Evolutionary conservation across 2,113 vertebrate genomes (phyloP), one percentile per base, ranked within the genome.

Genomic region (Pollachius pollachius): DNA sequence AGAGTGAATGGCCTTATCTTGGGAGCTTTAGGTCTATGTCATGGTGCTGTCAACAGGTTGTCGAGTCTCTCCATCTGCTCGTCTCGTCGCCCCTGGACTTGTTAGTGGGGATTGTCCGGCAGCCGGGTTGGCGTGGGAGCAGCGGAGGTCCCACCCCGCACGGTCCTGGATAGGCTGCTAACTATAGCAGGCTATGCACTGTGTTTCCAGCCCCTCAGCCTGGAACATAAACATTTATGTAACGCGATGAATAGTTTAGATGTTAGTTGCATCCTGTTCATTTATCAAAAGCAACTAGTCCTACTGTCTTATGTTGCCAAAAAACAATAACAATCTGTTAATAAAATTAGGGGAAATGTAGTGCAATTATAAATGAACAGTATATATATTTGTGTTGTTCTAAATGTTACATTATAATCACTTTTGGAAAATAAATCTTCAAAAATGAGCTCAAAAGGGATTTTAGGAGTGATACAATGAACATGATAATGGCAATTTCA

Each of bases 111-210:
- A 58, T 67, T 21, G 81, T 75, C 76, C 75, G 73, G 16, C 78
- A 80, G 73, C 76, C 75, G 73, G 16, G 76, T 56, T 18, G 23
- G 27, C 27, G 25, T 57, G 65, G 23, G 58, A 64, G 34, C 64
- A 48, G 18, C 12, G 34, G 54, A 78, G 75, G 81, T 83, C 84
- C 84, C 81, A 82, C 88, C 85, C 80, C 62, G 65, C n/a, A 18
- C 7, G 21, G 13, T 12, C 58, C 19, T 59, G 19, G 57, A 3
- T 59, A 1, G 57, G 57, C 57, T 19, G 3, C 57, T 58, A 17
- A 58, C 18, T 58, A 15, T 58, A n/a, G 7, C 57, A 56, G 52
- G 3, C 52, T 17, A 56, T 56, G 18, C 15, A 58, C 25, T 52
- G 41, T 71, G 52, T 58, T 66, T 73, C 25, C 57, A 69, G 62